Base-by-base conservation (phyloP, 2,888 invertebrate genomes). In the Frankliniella fusca region DNA sequence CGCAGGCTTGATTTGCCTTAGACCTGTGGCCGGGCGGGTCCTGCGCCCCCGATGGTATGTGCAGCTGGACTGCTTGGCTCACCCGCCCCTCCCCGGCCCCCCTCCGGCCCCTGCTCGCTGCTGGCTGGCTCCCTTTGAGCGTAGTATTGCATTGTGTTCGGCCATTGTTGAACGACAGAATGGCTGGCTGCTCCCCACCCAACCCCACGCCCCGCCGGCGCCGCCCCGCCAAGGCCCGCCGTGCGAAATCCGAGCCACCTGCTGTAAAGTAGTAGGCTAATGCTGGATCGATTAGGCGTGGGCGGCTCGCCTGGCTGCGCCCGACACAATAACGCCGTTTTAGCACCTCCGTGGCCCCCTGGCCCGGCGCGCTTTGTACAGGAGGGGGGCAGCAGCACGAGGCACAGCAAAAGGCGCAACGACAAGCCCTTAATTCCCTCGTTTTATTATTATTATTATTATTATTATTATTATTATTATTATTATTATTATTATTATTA, bases 241-340 rank as follows among this genome's bases (percentile, higher is more conserved):
- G 38, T 38, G 18, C 54, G 54, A 54, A 54, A 54, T 54, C 23
- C 70, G 70, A 70, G 10, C 23, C 70, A 70, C 70, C 70, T 70
- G 70, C 70, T 70, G 11, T 23, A 70, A 70, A 70, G 70, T 70
- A 38, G 38, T 38, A 70, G 70, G 70, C n/a, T 70, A 70, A 70
- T 70, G 10, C 65, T 1, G 54, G 18, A 15, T 15, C 54, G 20
- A 20, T 54, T 18, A 11, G 54, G 54, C 54, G 15, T 54, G 54
- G 15, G 15, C 11, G 54, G 15, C 54, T 2, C 11, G 54, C 54
- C 54, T 54, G 54, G 38, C 15, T 54, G 54, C 54, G 20, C 18
- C 54, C 54, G 54, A 20, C 54, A 54, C 38, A 38, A 38, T 38
- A 38, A 38, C 38, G 38, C 38, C 38, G 38, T 38, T 38, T 38